Evolutionary conservation across 2,113 vertebrate genomes (phyloP).

Genomic region (Boulengerochromis microlepis): DNA sequence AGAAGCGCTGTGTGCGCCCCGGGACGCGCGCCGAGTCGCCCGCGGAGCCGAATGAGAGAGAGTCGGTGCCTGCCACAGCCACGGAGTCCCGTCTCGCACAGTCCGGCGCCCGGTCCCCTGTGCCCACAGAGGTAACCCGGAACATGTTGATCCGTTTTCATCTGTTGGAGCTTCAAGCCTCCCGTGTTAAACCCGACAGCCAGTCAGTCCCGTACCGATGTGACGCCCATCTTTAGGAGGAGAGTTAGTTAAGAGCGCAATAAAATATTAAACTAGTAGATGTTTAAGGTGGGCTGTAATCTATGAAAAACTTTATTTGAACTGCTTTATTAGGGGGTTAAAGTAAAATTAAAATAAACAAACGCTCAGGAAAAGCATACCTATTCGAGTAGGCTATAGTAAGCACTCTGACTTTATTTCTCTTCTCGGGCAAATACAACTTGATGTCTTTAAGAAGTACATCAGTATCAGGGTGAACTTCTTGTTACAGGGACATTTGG

Average conservation of each 20-base stretch:
- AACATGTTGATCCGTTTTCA: neutral
- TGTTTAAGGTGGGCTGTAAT: neutral
- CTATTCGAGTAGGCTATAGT: accelerated
- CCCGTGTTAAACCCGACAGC: neutral
- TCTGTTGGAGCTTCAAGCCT: neutral
- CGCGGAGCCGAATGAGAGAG: neutral
- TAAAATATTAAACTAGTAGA: neutral
- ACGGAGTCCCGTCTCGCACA: slow-evolving; percentile 70
- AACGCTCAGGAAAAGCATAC: neutral
- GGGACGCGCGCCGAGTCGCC: slow-evolving; percentile 46
- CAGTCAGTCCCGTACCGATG: neutral
- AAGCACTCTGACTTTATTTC: neutral
- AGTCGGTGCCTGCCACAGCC: slow-evolving; percentile 58
- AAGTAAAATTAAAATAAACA: neutral
- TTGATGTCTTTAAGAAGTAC: neutral
- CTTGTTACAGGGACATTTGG: neutral
- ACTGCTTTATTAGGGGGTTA: neutral
- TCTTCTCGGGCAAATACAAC: neutral
- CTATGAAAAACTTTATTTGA: neutral
- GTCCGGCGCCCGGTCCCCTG: slow-evolving; percentile 45
- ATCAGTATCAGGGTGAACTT: neutral
- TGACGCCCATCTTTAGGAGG: neutral
- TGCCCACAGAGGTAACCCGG: slow-evolving; percentile 77
- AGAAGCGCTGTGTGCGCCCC: slow-evolving; percentile 79
- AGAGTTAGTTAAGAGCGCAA: neutral